Conservation (phyloP, 2,797 vertebrate species). For the Rhinichthys osculus region DNA sequence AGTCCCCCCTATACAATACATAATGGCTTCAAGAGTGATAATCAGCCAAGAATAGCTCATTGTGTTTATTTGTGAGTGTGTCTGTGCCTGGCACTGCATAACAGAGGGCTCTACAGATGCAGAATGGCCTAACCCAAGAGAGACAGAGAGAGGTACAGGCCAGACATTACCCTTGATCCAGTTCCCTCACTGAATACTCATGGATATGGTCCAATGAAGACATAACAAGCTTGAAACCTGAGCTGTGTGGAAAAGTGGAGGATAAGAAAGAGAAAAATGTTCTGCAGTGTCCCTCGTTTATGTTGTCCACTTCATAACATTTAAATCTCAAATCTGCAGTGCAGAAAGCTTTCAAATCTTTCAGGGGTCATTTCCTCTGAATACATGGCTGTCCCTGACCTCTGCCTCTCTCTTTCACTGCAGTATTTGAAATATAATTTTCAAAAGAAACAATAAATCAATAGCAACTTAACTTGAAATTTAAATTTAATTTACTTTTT, state of each 20-base stretch:
- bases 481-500: background rate
- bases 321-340: background rate
- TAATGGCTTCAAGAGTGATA: constrained; percentile 11
- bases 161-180: constrained; percentile 28
- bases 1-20: background rate
- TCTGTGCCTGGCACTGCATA: constrained; percentile 72
- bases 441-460: background rate
- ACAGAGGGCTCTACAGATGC: constrained; percentile 40
- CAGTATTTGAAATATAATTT: background rate
- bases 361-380: background rate
- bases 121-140: constrained; percentile 5
- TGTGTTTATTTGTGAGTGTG: constrained; percentile 65
- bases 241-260: background rate
- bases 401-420: background rate
- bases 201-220: background rate
- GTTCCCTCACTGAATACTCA: background rate
- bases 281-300: background rate
- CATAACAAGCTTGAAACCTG: background rate
- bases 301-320: background rate
- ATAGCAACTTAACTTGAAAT: background rate
- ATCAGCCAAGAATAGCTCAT: constrained; percentile 48
- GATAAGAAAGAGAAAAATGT: background rate
- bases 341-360: background rate
- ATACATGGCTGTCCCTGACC: constrained; percentile 1
- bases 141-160: constrained; percentile 4